Percentiles rank a stretch among this genome's conserved stretches.
phyloP scores from a whole-genome alignment of 2,113 vertebrate genomes.

The Dissostichus mawsoni region DNA sequence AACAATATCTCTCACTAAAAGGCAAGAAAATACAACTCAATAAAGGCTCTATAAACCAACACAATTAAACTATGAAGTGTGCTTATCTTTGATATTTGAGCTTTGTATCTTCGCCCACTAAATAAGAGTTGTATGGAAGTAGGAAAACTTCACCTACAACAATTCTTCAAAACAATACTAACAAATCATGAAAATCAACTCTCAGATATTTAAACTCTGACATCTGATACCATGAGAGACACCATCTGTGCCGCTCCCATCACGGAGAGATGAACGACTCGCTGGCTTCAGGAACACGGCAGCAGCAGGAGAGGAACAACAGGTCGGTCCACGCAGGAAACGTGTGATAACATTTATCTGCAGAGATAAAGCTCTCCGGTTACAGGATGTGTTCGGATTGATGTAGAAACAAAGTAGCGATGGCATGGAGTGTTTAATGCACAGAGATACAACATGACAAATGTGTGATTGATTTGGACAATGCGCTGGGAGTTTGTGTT shows the following conservation, averaged over 20 bases:
- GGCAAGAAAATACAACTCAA: too few relatives aligned
- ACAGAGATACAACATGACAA: neutral
- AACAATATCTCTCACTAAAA: too few relatives aligned
- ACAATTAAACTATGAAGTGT: too few relatives aligned
- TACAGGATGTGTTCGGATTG: constrained; percentile 15
- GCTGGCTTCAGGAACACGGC: neutral
- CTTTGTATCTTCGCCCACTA: too few relatives aligned
- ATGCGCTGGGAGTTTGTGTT: too few relatives aligned
- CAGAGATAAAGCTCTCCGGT: constrained; percentile 26
- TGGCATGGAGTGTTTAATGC: neutral
- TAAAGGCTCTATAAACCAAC: too few relatives aligned
- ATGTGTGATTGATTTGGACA: too few relatives aligned
- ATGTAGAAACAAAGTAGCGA: neutral
- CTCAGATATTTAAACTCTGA: neutral
- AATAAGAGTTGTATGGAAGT: too few relatives aligned
- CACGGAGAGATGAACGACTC: neutral
- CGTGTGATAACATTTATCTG: constrained; percentile 42
- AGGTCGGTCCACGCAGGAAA: constrained; percentile 35
- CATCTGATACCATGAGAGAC: constrained; percentile 22
- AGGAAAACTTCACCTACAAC: neutral
- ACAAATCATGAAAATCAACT: neutral
- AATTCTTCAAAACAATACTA: neutral
- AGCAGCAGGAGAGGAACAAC: constrained; percentile 45
- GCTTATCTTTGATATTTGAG: too few relatives aligned
- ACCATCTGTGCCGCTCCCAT: neutral